Evolutionary conservation across 1,140 invertebrate species (phyloP), one percentile per base, ranked within the genome.

Genomic region (Lamellibrachia luymesi): DNA sequence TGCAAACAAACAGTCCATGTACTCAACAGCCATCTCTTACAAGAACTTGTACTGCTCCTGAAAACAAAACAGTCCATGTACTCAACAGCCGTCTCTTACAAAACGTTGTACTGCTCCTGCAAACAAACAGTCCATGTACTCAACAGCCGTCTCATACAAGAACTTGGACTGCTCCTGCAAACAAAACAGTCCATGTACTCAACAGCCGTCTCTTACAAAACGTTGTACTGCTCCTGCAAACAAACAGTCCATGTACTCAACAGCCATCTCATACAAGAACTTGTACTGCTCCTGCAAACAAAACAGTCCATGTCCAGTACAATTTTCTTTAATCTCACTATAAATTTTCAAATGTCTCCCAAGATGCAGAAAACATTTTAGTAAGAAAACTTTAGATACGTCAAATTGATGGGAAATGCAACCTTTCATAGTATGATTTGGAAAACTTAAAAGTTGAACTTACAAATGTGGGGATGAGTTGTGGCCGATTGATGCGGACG

Each of bases 401-500:
- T 38, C 90, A 50, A 25, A 91, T 51, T 91, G 17, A 4, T 27
- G 10, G 27, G 51, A 91, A 91, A 50, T n/a, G 25, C 25, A 80
- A 80, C 17, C 7, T 80, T 80, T 80, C 1, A 80, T 22, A 80
- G 64, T 17, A 80, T 80, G 13, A 80, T 80, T 80, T 80, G 64
- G n/a, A 2, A 80, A 80, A 80, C 13, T 80, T 22, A 80, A 49
- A 92, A 91, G 25, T 17, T 22, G 50, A 25, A 94, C 95, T 94
- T 94, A 96, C 96, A 92, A 95, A 94, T 94, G 95, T 95, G 93
- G 96, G 95, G 38, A 96, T 95, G 92, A 96, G 95, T 93, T 96
- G 95, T 49, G 95, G 95, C 89, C 96, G 93, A 92, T 95, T 95
- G 89, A 95, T 95, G 10, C 96, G 93, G 64, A 95, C 95, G 91